These are phyloP conservation scores for Myotis findleyi DNA, from an alignment of 2,797 vertebrate species.

Conservation along the genomic window DNA sequence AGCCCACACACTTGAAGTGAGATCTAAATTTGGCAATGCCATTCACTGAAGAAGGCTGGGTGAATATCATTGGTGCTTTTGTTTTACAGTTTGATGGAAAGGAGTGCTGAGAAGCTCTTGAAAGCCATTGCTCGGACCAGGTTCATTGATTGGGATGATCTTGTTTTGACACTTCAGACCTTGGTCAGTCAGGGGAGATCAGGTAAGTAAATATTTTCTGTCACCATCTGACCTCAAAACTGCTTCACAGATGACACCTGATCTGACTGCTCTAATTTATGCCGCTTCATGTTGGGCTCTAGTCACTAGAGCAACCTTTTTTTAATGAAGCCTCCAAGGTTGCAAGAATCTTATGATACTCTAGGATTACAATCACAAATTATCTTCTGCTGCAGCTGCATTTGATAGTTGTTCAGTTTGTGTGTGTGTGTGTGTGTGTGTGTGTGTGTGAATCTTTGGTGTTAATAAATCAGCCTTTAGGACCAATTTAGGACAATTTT, in stretches of 20 bases:
- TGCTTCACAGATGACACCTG: neutral
- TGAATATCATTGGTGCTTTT: constrained; percentile 31
- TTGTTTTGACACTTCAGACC: neutral
- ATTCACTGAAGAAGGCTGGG: constrained; percentile 40
- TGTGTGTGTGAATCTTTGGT: neutral
- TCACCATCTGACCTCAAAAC: constrained; percentile 3
- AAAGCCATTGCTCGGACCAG: neutral
- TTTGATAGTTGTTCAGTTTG: neutral
- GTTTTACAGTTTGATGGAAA: neutral
- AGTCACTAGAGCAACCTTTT: neutral
- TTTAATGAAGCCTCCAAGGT: neutral
- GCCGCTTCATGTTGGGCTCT: neutral
- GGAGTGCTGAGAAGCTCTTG: neutral
- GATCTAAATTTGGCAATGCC: neutral
- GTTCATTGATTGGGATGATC: neutral
- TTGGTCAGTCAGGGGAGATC: neutral
- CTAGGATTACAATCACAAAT: neutral
- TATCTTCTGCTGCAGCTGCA: neutral
- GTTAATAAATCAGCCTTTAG: neutral
- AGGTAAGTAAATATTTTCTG: constrained; percentile 44
- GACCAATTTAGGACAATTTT: neutral
- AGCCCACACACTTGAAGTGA: neutral
- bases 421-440: neutral
- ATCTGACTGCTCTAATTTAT: constrained; percentile 37
- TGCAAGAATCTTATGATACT: neutral